Percentiles rank a stretch among this genome's conserved stretches.
phyloP scores from a whole-genome alignment of 2,888 invertebrate genomes.

The Synanthedon tipuliformis region DNA sequence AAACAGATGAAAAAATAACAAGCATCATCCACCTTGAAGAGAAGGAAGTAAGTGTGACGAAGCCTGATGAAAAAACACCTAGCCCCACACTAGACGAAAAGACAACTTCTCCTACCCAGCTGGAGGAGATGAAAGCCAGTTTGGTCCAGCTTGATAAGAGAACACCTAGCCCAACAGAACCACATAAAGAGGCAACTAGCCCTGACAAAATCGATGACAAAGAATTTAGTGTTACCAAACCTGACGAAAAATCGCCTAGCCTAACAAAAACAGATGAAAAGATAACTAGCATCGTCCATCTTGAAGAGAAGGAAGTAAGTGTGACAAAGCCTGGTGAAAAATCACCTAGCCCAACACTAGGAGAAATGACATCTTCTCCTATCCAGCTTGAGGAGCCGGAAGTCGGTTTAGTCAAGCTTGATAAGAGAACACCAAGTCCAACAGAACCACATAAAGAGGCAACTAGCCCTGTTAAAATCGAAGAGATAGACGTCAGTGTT shows the following conservation, averaged over 20 bases:
- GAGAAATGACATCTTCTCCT: no score
- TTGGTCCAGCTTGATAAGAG: neutral
- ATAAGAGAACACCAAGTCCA: neutral
- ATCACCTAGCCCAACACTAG: no score
- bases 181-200: neutral
- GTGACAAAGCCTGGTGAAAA: no score
- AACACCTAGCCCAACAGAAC: neutral
- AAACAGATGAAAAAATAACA: conserved; percentile 11
- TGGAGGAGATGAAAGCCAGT: neutral
- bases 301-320: no score
- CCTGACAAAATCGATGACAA: neutral
- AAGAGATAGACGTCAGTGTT: conserved; percentile 1
- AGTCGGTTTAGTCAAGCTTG: neutral
- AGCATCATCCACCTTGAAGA: neutral
- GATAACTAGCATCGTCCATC: no score
- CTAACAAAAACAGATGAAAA: no score
- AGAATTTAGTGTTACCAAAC: neutral
- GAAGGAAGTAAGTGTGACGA: neutral
- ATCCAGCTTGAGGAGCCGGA: conserved; percentile 1
- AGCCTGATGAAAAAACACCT: neutral
- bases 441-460: neutral
- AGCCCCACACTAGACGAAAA: neutral
- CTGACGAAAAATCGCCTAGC: conserved; percentile 2
- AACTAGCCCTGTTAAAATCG: neutral
- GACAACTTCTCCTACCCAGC: neutral